A percentile compares a stretch with the other conserved stretches of the same genome.
phyloP scores from a whole-genome alignment of 2,888 invertebrate species.

The Drosophila eohydei region DNA sequence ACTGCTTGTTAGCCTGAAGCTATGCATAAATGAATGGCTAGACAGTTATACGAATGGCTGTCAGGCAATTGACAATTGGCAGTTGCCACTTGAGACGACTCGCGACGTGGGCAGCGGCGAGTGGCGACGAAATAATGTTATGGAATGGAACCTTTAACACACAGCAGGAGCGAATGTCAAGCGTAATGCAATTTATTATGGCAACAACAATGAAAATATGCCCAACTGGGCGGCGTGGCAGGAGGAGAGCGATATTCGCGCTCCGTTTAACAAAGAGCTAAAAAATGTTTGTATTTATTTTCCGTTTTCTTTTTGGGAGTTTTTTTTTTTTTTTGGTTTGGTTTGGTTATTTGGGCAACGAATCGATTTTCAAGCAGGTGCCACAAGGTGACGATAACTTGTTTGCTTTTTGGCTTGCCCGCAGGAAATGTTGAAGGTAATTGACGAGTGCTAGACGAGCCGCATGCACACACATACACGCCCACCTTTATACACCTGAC shows the following conservation, averaged over 20 bases:
- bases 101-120: neutral
- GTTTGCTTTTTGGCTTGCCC: conserved; percentile 47
- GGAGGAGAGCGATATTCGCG: conserved; percentile 38
- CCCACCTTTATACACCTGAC: conserved; percentile 21
- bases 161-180: conserved; percentile 25
- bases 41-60: conserved; percentile 2
- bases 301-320: conserved; percentile 7
- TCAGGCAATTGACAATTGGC: conserved; percentile 20
- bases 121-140: conserved; percentile 1
- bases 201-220: conserved; percentile 54
- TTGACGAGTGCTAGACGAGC: conserved; percentile 57
- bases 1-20: neutral
- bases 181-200: conserved; percentile 60
- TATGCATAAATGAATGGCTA: conserved; percentile 10
- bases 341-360: conserved; percentile 27
- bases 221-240: neutral
- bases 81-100: conserved; percentile 6
- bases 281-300: conserved; percentile 25
- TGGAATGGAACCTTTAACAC: neutral
- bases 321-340: conserved; percentile 11
- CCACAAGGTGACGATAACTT: conserved; percentile 55
- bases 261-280: conserved; percentile 56
- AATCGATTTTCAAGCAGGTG: conserved; percentile 52
- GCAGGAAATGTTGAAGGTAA: conserved; percentile 61
- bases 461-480: conserved; percentile 9